A percentile compares a stretch with the other conserved stretches of the same genome.
These are phyloP conservation scores for Drosophila sechellia DNA, from an alignment of 1,140 invertebrate genomes.

Conservation along the genomic window DNA sequence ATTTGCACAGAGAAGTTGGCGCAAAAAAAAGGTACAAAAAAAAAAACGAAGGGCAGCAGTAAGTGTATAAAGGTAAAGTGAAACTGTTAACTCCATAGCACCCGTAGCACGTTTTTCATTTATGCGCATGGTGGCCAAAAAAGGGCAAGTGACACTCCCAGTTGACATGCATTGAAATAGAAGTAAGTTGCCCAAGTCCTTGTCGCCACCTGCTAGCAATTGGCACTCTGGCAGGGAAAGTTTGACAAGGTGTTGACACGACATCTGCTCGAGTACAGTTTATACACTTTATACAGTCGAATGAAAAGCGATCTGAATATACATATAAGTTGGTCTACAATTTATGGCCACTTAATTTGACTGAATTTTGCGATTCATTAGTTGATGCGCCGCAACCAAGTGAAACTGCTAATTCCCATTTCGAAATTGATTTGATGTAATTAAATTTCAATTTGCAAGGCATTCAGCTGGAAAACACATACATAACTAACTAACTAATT, in stretches of 20 bases:
- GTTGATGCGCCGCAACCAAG: constrained; percentile 14
- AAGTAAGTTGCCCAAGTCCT: constrained; percentile 50
- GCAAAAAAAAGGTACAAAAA: background rate
- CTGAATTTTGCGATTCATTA: constrained; percentile 29
- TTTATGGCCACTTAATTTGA: constrained; percentile 23
- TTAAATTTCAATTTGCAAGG: constrained; percentile 57
- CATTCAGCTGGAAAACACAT: constrained; percentile 44
- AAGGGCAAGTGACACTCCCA: constrained; percentile 51
- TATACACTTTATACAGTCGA: background rate
- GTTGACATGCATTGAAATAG: constrained; percentile 70
- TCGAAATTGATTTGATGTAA: constrained; percentile 48
- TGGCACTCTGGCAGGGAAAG: constrained; percentile 55
- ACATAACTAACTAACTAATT: constrained; percentile 49
- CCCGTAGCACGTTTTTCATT: constrained; percentile 73
- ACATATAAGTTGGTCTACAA: background rate
- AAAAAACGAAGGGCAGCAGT: constrained; percentile 1
- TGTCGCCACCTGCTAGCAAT: constrained; percentile 53
- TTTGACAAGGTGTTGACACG: constrained; percentile 72
- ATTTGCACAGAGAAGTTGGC: constrained; percentile 52
- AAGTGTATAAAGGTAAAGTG: constrained; percentile 42
- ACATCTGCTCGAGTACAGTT: constrained; percentile 21
- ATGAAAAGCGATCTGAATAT: constrained; percentile 5
- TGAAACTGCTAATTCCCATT: constrained; percentile 34
- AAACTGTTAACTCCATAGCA: constrained; percentile 46
- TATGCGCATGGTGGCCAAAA: constrained; percentile 56